Evolutionary conservation across 2,113 vertebrate species (phyloP).

Genomic region (Cynopterus brachyotis): DNA sequence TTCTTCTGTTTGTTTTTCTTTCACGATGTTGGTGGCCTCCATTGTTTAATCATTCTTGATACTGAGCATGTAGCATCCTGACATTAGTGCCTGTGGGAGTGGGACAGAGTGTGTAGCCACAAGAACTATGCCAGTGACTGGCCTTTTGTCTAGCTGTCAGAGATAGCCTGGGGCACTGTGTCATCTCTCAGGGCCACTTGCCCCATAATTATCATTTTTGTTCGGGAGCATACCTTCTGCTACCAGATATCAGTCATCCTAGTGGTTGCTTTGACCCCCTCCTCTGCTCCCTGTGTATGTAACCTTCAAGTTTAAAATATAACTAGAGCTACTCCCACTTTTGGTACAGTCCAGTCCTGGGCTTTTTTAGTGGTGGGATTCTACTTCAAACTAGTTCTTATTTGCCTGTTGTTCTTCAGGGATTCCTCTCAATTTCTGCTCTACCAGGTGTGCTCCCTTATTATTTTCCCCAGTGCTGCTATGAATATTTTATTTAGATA

Average conservation of each 20-base stretch:
- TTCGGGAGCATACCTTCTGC: not conserved
- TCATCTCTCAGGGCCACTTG: not conserved
- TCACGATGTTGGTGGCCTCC: not conserved
- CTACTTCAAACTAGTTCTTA: not conserved
- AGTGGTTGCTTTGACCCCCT: not conserved
- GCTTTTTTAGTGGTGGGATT: not conserved
- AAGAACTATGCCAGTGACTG: not conserved
- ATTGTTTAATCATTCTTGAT: not conserved
- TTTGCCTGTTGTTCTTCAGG: not conserved
- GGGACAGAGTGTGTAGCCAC: not conserved
- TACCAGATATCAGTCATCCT: not conserved
- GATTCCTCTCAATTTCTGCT: not conserved
- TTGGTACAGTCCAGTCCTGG: not conserved
- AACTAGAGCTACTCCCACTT: not conserved
- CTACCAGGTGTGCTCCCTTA: not conserved
- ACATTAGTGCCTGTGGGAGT: not conserved
- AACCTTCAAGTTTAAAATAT: not conserved
- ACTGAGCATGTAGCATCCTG: not conserved
- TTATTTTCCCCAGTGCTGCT: not conserved
- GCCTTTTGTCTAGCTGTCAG: not conserved
- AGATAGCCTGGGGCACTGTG: too few relatives aligned
- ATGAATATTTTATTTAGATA: not conserved
- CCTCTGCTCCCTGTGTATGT: not conserved
- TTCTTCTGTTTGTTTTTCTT: not conserved
- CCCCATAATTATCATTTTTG: not conserved